These are phyloP conservation scores for Coturnix japonica DNA, from an alignment of 2,113 vertebrate genomes.

Conservation along the genomic window DNA sequence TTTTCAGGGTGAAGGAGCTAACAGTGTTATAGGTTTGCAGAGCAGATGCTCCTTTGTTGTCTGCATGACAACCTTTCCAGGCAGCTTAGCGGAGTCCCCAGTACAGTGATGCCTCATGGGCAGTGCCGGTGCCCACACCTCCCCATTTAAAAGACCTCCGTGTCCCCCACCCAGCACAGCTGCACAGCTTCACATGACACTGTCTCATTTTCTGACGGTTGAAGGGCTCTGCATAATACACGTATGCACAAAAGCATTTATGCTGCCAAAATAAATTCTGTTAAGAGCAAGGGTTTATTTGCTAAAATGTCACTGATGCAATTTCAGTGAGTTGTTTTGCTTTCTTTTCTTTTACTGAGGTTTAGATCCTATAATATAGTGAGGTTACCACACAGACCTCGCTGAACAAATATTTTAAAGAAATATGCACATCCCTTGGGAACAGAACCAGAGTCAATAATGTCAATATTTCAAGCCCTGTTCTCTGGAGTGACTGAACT, in stretches of 20 bases:
- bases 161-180: conserved; percentile 74
- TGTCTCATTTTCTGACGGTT: conserved; percentile 73
- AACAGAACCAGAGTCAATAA: conserved; percentile 69
- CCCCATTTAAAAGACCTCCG: conserved; percentile 64
- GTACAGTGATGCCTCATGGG: not conserved
- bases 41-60: conserved; percentile 42
- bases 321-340: conserved; percentile 70
- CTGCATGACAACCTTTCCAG: not conserved
- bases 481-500: conserved; percentile 29
- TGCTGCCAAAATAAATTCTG: conserved; percentile 80
- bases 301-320: conserved; percentile 76
- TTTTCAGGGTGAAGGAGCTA: conserved; percentile 43
- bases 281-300: conserved; percentile 79
- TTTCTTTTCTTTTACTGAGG: conserved; percentile 69
- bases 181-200: conserved; percentile 80
- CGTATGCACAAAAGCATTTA: conserved; percentile 77
- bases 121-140: not conserved
- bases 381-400: conserved; percentile 67
- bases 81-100: not conserved
- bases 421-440: conserved; percentile 70
- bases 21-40: conserved; percentile 32
- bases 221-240: conserved; percentile 74
- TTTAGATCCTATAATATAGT: conserved; percentile 64
- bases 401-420: conserved; percentile 77
- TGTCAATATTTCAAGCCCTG: conserved; percentile 56